Conservation (phyloP, 2,888 invertebrate genomes). For the Drosophila suboccidentalis region DNA sequence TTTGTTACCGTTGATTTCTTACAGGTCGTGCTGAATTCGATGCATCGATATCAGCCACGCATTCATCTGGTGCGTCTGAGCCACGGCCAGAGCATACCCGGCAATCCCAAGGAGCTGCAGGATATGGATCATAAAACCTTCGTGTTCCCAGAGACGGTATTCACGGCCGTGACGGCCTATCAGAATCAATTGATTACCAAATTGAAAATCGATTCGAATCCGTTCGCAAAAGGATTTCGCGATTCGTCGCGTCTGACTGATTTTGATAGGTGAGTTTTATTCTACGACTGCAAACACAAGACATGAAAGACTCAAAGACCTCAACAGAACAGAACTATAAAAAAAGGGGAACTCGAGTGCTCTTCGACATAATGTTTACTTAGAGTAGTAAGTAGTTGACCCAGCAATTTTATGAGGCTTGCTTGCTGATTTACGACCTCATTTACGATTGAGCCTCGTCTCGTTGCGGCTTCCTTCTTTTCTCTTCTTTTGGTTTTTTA, state of each 20-base stretch:
- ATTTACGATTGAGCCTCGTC: conserved; percentile 62
- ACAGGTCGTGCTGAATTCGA: conserved; percentile 99
- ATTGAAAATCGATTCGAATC: conserved; percentile 99
- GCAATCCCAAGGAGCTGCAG: conserved; percentile 92
- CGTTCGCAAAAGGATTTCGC: conserved; percentile 99
- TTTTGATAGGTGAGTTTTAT: conserved; percentile 91
- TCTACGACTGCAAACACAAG: not conserved
- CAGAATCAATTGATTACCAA: conserved; percentile 99
- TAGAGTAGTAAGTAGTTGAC: conserved; percentile 48
- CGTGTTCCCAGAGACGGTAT: conserved; percentile 98
- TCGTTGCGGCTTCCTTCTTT: conserved; percentile 14
- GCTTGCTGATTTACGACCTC: conserved; percentile 70
- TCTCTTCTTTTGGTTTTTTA: conserved; percentile 1
- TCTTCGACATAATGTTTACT: conserved; percentile 1
- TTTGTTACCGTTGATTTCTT: conserved; percentile 30
- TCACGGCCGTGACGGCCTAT: conserved; percentile 99
- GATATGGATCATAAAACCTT: conserved; percentile 98
- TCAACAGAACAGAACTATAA: conserved; percentile 2
- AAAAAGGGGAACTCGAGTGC: conserved; percentile 18
- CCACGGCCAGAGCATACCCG: conserved; percentile 92
- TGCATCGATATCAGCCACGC: conserved; percentile 99
- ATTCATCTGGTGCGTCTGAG: conserved; percentile 97
- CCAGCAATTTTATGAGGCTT: conserved; percentile 60
- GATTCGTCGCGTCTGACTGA: conserved; percentile 98
- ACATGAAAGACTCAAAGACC: not conserved